A percentile compares a stretch with the other conserved stretches of the same genome.
Evolutionary conservation across 2,113 vertebrate species (phyloP).

Genomic region (Procavia capensis): DNA sequence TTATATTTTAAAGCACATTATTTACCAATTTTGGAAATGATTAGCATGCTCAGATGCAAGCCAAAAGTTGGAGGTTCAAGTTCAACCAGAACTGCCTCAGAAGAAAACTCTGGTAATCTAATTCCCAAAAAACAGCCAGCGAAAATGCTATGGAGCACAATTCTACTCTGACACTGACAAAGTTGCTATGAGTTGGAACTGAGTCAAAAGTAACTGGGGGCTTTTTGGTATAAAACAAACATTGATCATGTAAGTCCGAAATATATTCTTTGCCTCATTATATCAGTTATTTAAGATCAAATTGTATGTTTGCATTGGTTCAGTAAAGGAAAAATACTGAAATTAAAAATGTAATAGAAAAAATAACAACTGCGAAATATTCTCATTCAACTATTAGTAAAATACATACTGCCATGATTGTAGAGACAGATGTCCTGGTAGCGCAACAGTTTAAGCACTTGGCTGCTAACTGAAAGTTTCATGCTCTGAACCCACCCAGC

Average conservation of each 20-base stretch:
- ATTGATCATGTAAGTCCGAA: background rate
- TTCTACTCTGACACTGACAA: background rate
- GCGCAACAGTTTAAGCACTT: too few species aligned
- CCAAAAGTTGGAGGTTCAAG: background rate
- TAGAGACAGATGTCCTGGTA: too few species aligned
- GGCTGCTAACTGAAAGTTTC: too few species aligned
- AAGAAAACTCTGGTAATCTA: background rate
- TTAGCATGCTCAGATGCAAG: background rate
- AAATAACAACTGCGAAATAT: background rate
- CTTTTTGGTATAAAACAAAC: background rate
- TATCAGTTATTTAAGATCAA: background rate
- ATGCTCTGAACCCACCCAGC: too few species aligned
- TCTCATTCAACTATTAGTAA: background rate
- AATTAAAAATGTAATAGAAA: constrained; percentile 11
- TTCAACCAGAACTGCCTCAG: background rate
- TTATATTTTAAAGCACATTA: constrained; percentile 5
- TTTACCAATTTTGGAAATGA: background rate
- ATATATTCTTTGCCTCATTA: background rate
- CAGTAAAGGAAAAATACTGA: background rate
- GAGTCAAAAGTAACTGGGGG: background rate
- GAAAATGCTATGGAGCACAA: background rate
- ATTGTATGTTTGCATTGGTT: background rate
- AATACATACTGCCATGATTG: background rate
- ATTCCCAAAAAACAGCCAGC: background rate
- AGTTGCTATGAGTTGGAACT: background rate